phyloP scores from a whole-genome alignment of 2,888 invertebrate species.

The Euzophera pinguis region DNA sequence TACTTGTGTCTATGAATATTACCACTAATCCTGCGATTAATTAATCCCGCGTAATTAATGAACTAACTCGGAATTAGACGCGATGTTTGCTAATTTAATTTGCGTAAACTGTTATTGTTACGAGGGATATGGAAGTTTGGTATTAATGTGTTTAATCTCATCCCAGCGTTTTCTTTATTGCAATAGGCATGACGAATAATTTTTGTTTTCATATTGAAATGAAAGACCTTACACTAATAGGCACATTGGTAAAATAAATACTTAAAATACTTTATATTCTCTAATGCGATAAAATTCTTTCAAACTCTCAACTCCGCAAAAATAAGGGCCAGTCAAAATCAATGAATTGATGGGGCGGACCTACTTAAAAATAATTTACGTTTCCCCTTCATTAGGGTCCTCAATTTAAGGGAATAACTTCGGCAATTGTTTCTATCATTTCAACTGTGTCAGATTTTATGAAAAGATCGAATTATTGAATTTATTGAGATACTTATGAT shows the following conservation, averaged over 20 bases:
- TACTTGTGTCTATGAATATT: neutral
- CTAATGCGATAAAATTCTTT: neutral
- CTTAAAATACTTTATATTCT: too few species aligned
- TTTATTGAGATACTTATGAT: neutral
- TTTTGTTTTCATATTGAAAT: too few species aligned
- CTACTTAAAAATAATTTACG: conserved; percentile 11
- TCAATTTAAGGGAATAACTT: conserved; percentile 50
- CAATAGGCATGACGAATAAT: too few species aligned
- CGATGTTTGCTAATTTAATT: conserved; percentile 12
- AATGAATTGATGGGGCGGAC: conserved; percentile 10
- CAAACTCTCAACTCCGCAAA: neutral
- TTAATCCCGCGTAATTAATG: conserved; percentile 30
- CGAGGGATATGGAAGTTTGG: neutral
- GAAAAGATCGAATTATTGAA: neutral
- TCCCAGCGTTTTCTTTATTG: too few species aligned
- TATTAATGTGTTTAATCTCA: too few species aligned
- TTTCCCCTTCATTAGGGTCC: conserved; percentile 46
- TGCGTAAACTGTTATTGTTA: neutral
- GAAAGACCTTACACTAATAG: too few species aligned
- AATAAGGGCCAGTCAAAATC: conserved; percentile 5
- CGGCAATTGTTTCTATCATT: conserved; percentile 30
- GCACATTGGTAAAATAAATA: too few species aligned
- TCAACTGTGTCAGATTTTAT: neutral
- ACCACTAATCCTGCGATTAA: conserved; percentile 24
- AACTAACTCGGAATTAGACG: conserved; percentile 11